Evolutionary conservation across 2,888 invertebrate species (phyloP).

Genomic region (Steinernema carpocapsae): DNA sequence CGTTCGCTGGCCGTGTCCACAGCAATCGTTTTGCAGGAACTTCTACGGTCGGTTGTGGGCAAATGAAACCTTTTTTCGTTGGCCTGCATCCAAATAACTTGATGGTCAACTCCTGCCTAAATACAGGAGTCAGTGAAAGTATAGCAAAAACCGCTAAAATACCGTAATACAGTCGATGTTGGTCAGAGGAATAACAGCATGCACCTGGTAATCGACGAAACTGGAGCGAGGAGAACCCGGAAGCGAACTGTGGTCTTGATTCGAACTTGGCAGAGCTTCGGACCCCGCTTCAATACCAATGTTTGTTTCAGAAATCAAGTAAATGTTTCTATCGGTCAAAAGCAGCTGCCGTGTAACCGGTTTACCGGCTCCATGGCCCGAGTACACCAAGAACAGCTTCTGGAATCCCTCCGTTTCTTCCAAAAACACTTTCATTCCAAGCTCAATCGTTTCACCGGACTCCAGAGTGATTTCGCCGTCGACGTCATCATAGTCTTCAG

Average conservation of each 20-base stretch:
- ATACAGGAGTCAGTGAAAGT: not conserved
- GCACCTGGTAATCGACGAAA: slow-evolving; percentile 31
- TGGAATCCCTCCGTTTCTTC: slow-evolving; percentile 46
- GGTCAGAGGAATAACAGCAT: slow-evolving; percentile 35
- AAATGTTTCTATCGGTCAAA: slow-evolving; percentile 42
- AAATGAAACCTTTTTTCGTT: slow-evolving; percentile 33
- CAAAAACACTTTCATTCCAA: slow-evolving; percentile 57
- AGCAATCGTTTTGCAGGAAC: slow-evolving; percentile 32
- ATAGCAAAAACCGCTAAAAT: not conserved
- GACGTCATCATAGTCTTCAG: slow-evolving; percentile 12
- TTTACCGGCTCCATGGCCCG: slow-evolving; percentile 40
- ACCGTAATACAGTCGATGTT: slow-evolving; percentile 38
- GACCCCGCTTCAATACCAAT: slow-evolving; percentile 4
- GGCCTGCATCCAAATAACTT: slow-evolving; percentile 43
- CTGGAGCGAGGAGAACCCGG: not conserved
- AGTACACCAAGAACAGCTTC: slow-evolving; percentile 43
- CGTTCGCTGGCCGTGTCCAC: slow-evolving; percentile 46
- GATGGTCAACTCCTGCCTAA: slow-evolving; percentile 41
- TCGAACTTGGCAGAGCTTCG: slow-evolving; percentile 2
- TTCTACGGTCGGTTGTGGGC: slow-evolving; percentile 34
- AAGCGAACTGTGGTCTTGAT: not conserved
- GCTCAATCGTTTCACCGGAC: slow-evolving; percentile 57
- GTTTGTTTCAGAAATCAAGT: slow-evolving; percentile 36
- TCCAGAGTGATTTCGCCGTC: slow-evolving; percentile 46
- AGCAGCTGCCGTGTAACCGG: slow-evolving; percentile 40